These are phyloP conservation scores for Pteria penguin DNA, from an alignment of 2,888 invertebrate genomes.

Conservation along the genomic window DNA sequence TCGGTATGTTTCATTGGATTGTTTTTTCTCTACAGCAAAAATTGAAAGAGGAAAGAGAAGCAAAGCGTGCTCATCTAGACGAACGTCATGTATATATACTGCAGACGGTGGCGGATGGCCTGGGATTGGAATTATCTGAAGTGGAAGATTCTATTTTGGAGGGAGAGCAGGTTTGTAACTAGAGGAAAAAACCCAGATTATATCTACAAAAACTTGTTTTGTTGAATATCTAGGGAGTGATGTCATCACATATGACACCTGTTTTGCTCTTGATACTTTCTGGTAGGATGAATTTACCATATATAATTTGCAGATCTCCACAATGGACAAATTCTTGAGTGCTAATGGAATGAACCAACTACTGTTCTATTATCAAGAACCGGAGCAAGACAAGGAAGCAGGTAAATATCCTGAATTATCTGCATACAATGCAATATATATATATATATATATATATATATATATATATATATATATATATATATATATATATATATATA, in stretches of 20 bases:
- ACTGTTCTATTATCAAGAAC: conserved; percentile 79
- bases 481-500: too few species aligned
- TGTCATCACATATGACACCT: too few species aligned
- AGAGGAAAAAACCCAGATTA: too few species aligned
- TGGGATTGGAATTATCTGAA: conserved; percentile 77
- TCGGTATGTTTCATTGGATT: too few species aligned
- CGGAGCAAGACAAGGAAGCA: conserved; percentile 73
- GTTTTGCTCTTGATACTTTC: too few species aligned
- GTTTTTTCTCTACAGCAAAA: conserved; percentile 75
- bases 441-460: too few species aligned
- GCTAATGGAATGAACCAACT: conserved; percentile 73
- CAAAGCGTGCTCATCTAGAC: conserved; percentile 78
- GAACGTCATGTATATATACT: conserved; percentile 78
- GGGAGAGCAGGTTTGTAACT: conserved; percentile 68
- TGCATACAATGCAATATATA: too few species aligned
- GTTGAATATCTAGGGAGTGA: too few species aligned
- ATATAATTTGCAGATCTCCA: conserved; percentile 77
- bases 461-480: too few species aligned
- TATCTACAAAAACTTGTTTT: too few species aligned
- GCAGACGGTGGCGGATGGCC: conserved; percentile 77
- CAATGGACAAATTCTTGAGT: conserved; percentile 77
- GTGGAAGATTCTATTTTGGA: conserved; percentile 80
- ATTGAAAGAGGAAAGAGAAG: conserved; percentile 79
- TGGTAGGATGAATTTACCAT: too few species aligned
- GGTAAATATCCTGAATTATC: too few species aligned